Conservation (phyloP, 2,113 vertebrate genomes). For the Haemorhous mexicanus region DNA sequence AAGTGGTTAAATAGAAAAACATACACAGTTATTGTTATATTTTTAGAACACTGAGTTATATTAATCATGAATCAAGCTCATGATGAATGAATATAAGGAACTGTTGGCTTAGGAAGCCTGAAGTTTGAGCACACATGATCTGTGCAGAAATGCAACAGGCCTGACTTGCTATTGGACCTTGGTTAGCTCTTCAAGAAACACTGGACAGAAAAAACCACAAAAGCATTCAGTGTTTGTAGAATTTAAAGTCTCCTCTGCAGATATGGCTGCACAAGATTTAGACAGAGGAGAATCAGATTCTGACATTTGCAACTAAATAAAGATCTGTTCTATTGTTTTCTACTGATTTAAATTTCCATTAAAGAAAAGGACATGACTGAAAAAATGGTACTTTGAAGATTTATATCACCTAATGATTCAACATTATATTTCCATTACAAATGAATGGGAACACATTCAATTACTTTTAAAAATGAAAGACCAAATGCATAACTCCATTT, state of each 20-base stretch:
- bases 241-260: neutral
- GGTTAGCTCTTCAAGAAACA: neutral
- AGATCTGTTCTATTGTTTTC: constrained; percentile 13
- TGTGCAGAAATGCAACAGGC: neutral
- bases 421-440: constrained; percentile 57
- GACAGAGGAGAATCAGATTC: neutral
- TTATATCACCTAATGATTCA: constrained; percentile 56
- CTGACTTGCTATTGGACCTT: neutral
- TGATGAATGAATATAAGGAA: neutral
- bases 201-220: neutral
- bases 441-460: constrained; percentile 34
- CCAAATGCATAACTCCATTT: constrained; percentile 30
- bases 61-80: neutral
- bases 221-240: neutral
- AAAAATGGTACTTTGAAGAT: constrained; percentile 42
- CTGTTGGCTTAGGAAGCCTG: neutral
- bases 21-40: neutral
- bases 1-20: neutral
- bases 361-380: constrained; percentile 37
- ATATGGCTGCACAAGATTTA: neutral
- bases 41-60: neutral
- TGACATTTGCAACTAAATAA: constrained; percentile 30
- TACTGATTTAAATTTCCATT: constrained; percentile 38
- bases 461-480: constrained; percentile 51
- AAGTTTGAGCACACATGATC: neutral